Evolutionary conservation across 2,797 vertebrate species (phyloP).

Genomic region (Pangasius mekongensis): DNA sequence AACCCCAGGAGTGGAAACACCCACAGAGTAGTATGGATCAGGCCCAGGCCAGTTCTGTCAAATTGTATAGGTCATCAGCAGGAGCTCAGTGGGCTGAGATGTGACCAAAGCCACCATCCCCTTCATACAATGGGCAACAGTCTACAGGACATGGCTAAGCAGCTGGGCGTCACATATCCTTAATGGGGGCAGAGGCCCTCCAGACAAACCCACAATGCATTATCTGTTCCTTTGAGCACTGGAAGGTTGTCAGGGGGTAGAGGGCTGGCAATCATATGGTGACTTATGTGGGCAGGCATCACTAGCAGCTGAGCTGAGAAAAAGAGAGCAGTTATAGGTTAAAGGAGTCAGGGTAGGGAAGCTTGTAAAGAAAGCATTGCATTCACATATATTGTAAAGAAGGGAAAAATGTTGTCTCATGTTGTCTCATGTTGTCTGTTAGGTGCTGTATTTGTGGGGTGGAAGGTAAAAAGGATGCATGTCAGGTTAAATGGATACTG

Average conservation of each 20-base stretch:
- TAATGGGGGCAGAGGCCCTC: slow-evolving; percentile 76
- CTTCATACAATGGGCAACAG: slow-evolving; percentile 76
- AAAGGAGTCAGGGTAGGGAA: slow-evolving; percentile 7
- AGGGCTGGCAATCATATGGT: slow-evolving; percentile 76
- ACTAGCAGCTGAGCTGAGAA: slow-evolving; percentile 63
- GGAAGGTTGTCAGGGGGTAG: slow-evolving; percentile 74
- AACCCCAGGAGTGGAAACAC: slow-evolving; percentile 74
- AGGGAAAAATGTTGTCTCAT: slow-evolving; percentile 6
- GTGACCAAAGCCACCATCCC: slow-evolving; percentile 77
- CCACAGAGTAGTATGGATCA: slow-evolving; percentile 72
- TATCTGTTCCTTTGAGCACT: slow-evolving; percentile 72
- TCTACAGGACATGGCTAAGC: slow-evolving; percentile 80
- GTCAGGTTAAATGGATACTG: not conserved
- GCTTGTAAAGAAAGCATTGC: slow-evolving; percentile 37
- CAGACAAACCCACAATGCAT: slow-evolving; percentile 76
- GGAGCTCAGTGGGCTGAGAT: slow-evolving; percentile 76
- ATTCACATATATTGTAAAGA: slow-evolving; percentile 13
- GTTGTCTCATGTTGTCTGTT: slow-evolving; percentile 5
- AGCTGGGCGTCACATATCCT: slow-evolving; percentile 79
- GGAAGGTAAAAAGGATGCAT: slow-evolving; percentile 30
- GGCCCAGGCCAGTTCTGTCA: slow-evolving; percentile 64
- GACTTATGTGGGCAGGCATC: slow-evolving; percentile 68
- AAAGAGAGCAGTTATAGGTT: slow-evolving; percentile 58
- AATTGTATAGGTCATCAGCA: slow-evolving; percentile 75
- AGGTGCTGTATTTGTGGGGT: slow-evolving; percentile 60